Conservation (phyloP, 2,113 vertebrate genomes). For the Oceanodroma tethys region DNA sequence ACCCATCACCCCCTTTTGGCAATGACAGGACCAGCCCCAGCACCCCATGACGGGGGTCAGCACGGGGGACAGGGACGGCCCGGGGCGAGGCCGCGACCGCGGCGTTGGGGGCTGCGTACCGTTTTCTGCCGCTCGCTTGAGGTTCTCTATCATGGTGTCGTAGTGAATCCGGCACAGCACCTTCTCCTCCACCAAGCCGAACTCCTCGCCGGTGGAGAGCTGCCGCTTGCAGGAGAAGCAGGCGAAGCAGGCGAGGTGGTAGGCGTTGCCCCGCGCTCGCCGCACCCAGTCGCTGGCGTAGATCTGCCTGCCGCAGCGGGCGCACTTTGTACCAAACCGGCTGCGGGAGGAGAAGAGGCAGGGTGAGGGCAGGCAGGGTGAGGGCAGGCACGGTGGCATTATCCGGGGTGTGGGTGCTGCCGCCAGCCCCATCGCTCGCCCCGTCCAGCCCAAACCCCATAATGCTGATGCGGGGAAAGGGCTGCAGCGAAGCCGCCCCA, state of each 20-base stretch:
- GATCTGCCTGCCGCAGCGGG: constrained; percentile 93
- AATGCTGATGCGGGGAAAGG: accelerated
- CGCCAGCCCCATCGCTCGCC: accelerated
- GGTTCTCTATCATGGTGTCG: constrained; percentile 98
- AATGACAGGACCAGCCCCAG: accelerated
- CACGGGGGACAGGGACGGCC: accelerated
- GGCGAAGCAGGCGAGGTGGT: constrained; percentile 96
- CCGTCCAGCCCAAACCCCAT: not conserved
- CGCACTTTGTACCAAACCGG: constrained; percentile 98
- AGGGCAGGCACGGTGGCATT: not conserved
- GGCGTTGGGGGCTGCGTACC: constrained; percentile 69
- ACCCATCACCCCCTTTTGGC: not conserved
- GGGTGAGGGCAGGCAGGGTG: not conserved
- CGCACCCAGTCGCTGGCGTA: constrained; percentile 98
- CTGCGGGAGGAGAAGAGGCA: constrained; percentile 71
- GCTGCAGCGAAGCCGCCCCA: accelerated
- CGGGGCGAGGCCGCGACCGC: accelerated
- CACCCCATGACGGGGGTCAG: accelerated
- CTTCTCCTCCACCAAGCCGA: constrained; percentile 95
- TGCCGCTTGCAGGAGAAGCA: constrained; percentile 97
- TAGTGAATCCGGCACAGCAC: constrained; percentile 97
- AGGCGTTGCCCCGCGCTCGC: constrained; percentile 91
- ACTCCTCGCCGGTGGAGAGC: constrained; percentile 96
- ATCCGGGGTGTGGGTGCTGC: accelerated
- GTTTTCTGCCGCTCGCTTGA: constrained; percentile 91